Percentiles rank a stretch among this genome's conserved stretches.
Evolutionary conservation across 2,113 vertebrate genomes (phyloP).

Genomic region (Chaetops frenatus): DNA sequence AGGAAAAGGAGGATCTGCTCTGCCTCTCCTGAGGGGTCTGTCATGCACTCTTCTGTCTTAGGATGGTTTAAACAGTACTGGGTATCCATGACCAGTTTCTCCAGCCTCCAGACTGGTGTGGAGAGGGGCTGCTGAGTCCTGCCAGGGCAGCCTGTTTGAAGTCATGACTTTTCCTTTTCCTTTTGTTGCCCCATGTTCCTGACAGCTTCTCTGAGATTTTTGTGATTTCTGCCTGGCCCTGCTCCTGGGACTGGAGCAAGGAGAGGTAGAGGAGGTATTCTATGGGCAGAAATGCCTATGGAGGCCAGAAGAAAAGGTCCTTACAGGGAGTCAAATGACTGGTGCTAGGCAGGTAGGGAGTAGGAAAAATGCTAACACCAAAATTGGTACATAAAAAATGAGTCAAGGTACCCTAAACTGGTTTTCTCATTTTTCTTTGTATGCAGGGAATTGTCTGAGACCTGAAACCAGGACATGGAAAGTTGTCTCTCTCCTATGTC

Average conservation of each 20-base stretch:
- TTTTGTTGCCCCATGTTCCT: not conserved
- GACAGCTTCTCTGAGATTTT: accelerated
- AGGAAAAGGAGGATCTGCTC: not conserved
- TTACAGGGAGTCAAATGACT: not conserved
- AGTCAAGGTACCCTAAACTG: not conserved
- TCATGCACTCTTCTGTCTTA: accelerated
- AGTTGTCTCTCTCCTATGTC: not conserved
- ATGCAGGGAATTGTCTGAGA: not conserved
- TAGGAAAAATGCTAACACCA: not conserved
- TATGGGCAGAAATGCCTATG: not conserved
- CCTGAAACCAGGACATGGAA: not conserved
- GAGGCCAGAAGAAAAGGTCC: not conserved
- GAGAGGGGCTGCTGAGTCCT: not conserved
- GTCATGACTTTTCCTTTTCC: not conserved
- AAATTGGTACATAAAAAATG: not conserved
- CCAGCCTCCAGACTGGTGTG: not conserved
- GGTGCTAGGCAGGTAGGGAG: not conserved
- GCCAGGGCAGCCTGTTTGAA: not conserved
- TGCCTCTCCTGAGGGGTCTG: not conserved
- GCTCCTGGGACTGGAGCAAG: not conserved
- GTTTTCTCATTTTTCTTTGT: not conserved
- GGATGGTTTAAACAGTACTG: not conserved
- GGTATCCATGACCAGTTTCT: not conserved
- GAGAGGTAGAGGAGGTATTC: not conserved
- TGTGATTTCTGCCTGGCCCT: not conserved